Evolutionary conservation across 2,888 invertebrate genomes (phyloP), one percentile per base, ranked within the genome.

Genomic region (Frankliniella intonsa): DNA sequence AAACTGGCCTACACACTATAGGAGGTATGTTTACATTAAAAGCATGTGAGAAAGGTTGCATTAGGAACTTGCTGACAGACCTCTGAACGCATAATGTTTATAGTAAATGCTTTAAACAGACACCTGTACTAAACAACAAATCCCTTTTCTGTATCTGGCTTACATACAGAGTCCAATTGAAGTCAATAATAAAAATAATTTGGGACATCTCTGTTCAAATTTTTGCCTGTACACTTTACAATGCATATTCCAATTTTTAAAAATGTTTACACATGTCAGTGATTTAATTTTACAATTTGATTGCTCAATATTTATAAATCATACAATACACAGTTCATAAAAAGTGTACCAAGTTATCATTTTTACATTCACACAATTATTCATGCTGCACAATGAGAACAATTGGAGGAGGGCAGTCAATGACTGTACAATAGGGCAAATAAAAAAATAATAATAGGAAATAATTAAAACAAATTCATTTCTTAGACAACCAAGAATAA

Each of bases 101-200:
- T 25, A 76, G 69, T 76, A 76, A 76, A 76, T 76, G 69, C 69
- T 76, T 25, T 22, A 25, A 76, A 76, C 25, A 76, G 69, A 55
- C 22, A 25, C 69, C 69, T 76, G 69, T 76, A 76, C 69, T 76
- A 76, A 76, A 76, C 69, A 76, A 76, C 69, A 76, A 76, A 8
- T 76, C 69, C 25, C 69, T 76, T 25, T 22, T 22, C 25, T 76
- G 69, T n/a, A 76, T 76, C 22, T 22, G 69, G 22, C 69, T 22
- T 76, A 12, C 9, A 25, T 76, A 25, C 69, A 76, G 69, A 76
- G 69, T n/a, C 25, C 69, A 76, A 25, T 12, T 76, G 69, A 76
- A 76, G 69, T 76, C 69, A 76, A 76, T 76, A 55, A 55, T 55
- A 76, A 76, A 76, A 76, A 76, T 76, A 76, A 76, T 76, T 76